A percentile compares a stretch with the other conserved stretches of the same genome.
Conservation (phyloP, 2,113 vertebrate genomes). For the Eurypyga helias region DNA sequence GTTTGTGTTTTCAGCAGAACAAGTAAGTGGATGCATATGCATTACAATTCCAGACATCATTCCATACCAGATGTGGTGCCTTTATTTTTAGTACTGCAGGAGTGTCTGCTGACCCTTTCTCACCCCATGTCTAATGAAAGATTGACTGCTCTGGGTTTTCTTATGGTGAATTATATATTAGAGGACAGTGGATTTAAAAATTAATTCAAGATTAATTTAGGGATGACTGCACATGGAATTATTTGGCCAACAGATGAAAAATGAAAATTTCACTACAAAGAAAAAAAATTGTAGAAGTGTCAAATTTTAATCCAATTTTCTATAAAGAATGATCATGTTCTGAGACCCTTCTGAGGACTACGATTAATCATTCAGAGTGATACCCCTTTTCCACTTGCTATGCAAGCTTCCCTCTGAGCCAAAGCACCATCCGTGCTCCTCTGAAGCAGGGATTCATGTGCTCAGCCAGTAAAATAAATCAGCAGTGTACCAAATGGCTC, state of each 20-base stretch:
- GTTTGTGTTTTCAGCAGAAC: conserved; percentile 77
- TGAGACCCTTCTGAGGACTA: conserved; percentile 56
- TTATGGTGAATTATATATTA: conserved; percentile 79
- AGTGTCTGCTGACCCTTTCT: conserved; percentile 83
- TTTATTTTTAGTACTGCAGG: conserved; percentile 78
- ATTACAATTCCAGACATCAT: conserved; percentile 84
- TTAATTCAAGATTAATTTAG: conserved; percentile 82
- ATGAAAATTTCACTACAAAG: conserved; percentile 73
- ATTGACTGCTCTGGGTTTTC: conserved; percentile 79
- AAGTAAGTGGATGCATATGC: conserved; percentile 72
- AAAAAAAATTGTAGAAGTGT: conserved; percentile 66
- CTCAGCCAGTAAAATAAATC: conserved; percentile 61
- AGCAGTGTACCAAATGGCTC: conserved; percentile 53
- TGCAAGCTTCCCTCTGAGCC: conserved; percentile 32
- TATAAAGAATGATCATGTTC: conserved; percentile 73
- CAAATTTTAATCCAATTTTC: conserved; percentile 76
- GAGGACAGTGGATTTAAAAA: conserved; percentile 77
- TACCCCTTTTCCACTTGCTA: conserved; percentile 35
- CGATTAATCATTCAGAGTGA: conserved; percentile 69
- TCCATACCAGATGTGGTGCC: conserved; percentile 83
- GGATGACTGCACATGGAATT: conserved; percentile 68
- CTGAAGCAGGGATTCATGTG: conserved; percentile 34
- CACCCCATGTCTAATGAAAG: conserved; percentile 86
- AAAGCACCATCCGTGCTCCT: conserved; percentile 4
- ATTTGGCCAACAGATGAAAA: conserved; percentile 73